Percentiles rank a stretch among this genome's conserved stretches.
Conservation (phyloP, 1,140 invertebrate genomes). For the Eupeodes corollae region DNA sequence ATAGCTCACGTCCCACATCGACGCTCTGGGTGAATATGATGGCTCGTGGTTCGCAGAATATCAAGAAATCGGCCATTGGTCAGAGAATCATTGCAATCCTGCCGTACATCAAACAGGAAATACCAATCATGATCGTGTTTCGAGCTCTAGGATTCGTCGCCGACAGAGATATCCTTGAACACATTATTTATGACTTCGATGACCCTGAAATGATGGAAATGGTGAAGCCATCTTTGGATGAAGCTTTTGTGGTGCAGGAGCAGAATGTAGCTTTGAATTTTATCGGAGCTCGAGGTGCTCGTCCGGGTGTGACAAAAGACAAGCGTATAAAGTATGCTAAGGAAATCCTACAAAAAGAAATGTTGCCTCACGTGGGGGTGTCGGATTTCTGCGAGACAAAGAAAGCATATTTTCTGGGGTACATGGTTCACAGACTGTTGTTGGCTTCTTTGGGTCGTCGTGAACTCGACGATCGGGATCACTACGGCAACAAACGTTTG, state of each 20-base stretch:
- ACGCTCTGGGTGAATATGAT: conserved; percentile 99
- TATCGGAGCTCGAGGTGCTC: conserved; percentile 90
- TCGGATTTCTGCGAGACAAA: conserved; percentile 99
- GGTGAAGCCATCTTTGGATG: conserved; percentile 97
- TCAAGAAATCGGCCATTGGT: conserved; percentile 95
- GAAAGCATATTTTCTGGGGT: conserved; percentile 95
- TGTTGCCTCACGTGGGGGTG: conserved; percentile 97
- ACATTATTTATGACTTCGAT: conserved; percentile 98
- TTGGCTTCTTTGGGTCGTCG: conserved; percentile 87
- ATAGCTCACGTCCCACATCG: conserved; percentile 84
- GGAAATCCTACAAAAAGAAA: conserved; percentile 99
- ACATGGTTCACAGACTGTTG: conserved; percentile 95
- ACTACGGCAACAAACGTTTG: conserved; percentile 96
- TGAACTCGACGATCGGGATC: conserved; percentile 97
- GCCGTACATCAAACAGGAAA: conserved; percentile 98
- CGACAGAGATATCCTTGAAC: conserved; percentile 95
- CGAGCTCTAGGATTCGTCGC: conserved; percentile 94
- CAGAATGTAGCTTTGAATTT: conserved; percentile 98
- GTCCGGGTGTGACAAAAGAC: conserved; percentile 95
- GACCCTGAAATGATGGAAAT: conserved; percentile 99
- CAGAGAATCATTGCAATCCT: conserved; percentile 95
- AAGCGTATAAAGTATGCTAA: conserved; percentile 97
- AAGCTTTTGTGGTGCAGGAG: conserved; percentile 98
- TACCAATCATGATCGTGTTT: conserved; percentile 99
- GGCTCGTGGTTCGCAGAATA: conserved; percentile 87